phyloP scores from a whole-genome alignment of 37 sponge, comb jelly and placozoan genomes.

The Cliona cf. orientalis region DNA sequence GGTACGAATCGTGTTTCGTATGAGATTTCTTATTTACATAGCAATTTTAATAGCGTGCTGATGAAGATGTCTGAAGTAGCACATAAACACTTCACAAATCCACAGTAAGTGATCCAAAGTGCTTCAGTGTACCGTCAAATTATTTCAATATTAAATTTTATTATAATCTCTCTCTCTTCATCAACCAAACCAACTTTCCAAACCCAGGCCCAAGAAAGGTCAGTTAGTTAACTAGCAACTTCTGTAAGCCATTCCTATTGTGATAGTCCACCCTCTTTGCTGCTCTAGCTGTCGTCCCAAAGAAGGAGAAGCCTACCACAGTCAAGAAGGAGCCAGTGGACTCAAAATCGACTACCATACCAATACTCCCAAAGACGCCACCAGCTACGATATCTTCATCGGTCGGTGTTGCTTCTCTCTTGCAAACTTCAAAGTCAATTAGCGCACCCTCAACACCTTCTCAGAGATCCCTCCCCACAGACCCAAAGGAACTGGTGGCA shows the following conservation, averaged over 20 bases:
- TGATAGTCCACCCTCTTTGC: not conserved
- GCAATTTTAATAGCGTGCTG: slow-evolving; percentile 42
- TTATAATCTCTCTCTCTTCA: too few relatives aligned
- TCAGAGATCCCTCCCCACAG: too few relatives aligned
- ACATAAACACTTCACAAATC: slow-evolving; percentile 48
- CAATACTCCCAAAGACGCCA: too few relatives aligned
- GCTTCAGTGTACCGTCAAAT: not conserved
- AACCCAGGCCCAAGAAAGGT: slow-evolving; percentile 16
- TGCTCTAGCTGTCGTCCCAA: not conserved
- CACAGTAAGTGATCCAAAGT: slow-evolving; percentile 19
- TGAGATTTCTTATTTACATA: not conserved
- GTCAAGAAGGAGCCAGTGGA: slow-evolving; percentile 3
- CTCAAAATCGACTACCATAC: too few relatives aligned
- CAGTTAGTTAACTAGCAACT: not conserved
- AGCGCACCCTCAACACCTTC: too few relatives aligned
- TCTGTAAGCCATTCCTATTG: not conserved
- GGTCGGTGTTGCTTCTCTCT: too few relatives aligned
- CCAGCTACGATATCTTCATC: too few relatives aligned
- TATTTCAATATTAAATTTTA: too few relatives aligned
- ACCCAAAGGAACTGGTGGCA: too few relatives aligned
- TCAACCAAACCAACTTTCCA: too few relatives aligned
- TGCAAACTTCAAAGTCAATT: too few relatives aligned
- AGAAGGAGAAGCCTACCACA: slow-evolving; percentile 19
- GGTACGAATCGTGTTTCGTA: slow-evolving; percentile 22
- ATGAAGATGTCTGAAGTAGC: slow-evolving; percentile 60